Conservation (phyloP, 2,888 invertebrate genomes). For the Drosophila kuntzei region DNA sequence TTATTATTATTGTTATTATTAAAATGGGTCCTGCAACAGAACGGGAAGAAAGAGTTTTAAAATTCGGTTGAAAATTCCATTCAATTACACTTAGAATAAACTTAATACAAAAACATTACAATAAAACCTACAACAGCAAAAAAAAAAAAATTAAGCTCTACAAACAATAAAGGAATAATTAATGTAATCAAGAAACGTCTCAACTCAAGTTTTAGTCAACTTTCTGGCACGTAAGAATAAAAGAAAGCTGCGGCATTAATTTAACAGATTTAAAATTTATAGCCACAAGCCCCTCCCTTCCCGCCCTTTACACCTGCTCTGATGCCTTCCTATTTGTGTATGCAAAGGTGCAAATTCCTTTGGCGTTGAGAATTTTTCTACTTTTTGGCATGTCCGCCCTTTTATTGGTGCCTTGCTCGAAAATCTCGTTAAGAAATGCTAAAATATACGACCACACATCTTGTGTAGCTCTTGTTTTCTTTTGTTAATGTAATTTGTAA, state of each 20-base stretch:
- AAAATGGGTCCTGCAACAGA: slow-evolving; percentile 51
- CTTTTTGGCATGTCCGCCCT: slow-evolving; percentile 38
- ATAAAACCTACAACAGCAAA: slow-evolving; percentile 14
- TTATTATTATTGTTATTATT: slow-evolving; percentile 32
- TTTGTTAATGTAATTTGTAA: slow-evolving; percentile 67
- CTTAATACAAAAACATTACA: not conserved
- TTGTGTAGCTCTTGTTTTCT: slow-evolving; percentile 48
- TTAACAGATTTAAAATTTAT: slow-evolving; percentile 85
- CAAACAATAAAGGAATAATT: slow-evolving; percentile 83
- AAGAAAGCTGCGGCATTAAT: slow-evolving; percentile 78
- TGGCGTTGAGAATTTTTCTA: slow-evolving; percentile 37
- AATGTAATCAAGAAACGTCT: slow-evolving; percentile 83
- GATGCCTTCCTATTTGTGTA: slow-evolving; percentile 61
- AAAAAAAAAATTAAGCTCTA: slow-evolving; percentile 25
- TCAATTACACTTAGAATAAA: not conserved
- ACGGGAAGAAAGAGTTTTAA: slow-evolving; percentile 2
- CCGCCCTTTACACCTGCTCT: not conserved
- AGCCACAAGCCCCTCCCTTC: slow-evolving; percentile 62
- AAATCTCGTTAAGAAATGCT: slow-evolving; percentile 77
- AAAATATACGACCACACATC: slow-evolving; percentile 82
- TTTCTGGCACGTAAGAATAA: slow-evolving; percentile 66
- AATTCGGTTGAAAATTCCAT: not conserved
- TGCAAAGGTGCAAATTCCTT: slow-evolving; percentile 80
- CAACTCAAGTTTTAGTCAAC: slow-evolving; percentile 49
- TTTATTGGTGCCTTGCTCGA: slow-evolving; percentile 31